A percentile compares a stretch with the other conserved stretches of the same genome.
phyloP scores from a whole-genome alignment of 2,797 vertebrate species.

The Muscicapa comitata region DNA sequence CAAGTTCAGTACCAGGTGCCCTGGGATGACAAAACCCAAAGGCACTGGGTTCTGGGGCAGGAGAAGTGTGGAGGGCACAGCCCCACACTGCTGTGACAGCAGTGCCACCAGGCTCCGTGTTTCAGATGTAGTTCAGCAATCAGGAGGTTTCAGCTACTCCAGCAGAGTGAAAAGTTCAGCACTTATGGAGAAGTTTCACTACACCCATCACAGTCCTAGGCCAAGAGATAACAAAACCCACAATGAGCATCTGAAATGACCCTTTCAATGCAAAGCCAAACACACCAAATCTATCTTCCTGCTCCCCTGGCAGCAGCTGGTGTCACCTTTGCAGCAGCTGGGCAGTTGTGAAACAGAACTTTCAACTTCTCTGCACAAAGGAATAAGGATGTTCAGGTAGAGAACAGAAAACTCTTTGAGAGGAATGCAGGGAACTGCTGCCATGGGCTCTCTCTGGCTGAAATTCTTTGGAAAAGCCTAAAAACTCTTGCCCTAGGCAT shows the following conservation, averaged over 20 bases:
- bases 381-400: accelerated
- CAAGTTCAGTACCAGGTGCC: background rate
- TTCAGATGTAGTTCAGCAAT: background rate
- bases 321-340: background rate
- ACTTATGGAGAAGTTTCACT: background rate
- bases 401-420: background rate
- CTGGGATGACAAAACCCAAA: background rate
- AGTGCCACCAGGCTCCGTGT: background rate
- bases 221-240: background rate
- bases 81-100: background rate
- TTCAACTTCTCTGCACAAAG: background rate
- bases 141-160: background rate
- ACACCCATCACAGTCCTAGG: background rate
- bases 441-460: background rate
- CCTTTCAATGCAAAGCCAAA: background rate
- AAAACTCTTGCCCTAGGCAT: background rate
- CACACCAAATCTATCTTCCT: background rate
- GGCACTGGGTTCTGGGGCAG: background rate
- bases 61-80: background rate
- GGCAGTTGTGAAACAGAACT: background rate
- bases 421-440: background rate
- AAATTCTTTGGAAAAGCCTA: background rate
- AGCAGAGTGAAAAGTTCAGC: background rate
- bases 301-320: background rate
- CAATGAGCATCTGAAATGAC: background rate